Conservation (phyloP, 2,113 vertebrate species). For the Quiscalus mexicanus region DNA sequence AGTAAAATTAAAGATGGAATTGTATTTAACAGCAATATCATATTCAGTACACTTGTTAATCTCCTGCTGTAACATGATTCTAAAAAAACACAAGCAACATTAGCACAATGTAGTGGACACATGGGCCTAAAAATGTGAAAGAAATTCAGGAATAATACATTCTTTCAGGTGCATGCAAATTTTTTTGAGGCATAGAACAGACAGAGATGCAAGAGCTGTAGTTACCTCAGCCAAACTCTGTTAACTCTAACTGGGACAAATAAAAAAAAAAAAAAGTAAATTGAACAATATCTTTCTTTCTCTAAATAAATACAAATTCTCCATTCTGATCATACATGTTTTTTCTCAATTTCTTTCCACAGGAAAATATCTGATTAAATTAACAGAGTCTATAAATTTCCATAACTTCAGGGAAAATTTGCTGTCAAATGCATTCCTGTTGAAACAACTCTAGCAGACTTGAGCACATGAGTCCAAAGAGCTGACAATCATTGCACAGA, state of each 20-base stretch:
- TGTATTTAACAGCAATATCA: not conserved
- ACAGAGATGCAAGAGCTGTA: not conserved
- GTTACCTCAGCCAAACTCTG: not conserved
- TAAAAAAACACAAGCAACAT: not conserved
- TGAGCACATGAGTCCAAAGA: not conserved
- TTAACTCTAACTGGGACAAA: not conserved
- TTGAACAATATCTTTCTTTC: not conserved
- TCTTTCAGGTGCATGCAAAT: not conserved
- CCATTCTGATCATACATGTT: rapidly evolving
- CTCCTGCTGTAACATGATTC: not conserved
- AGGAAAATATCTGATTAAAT: not conserved
- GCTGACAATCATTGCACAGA: not conserved
- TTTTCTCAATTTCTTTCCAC: not conserved
- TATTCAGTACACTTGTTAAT: not conserved
- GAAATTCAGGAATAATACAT: not conserved
- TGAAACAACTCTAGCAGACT: not conserved
- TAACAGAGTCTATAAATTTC: not conserved
- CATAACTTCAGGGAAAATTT: not conserved
- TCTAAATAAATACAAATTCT: not conserved
- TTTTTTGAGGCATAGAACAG: not conserved
- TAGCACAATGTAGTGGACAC: not conserved
- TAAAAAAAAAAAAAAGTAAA: not conserved
- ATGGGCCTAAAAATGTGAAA: not conserved
- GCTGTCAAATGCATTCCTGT: not conserved
- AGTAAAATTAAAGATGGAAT: not conserved